These are phyloP conservation scores for Coracias cyanogaster DNA, from an alignment of 2,797 vertebrate genomes.

Conservation along the genomic window DNA sequence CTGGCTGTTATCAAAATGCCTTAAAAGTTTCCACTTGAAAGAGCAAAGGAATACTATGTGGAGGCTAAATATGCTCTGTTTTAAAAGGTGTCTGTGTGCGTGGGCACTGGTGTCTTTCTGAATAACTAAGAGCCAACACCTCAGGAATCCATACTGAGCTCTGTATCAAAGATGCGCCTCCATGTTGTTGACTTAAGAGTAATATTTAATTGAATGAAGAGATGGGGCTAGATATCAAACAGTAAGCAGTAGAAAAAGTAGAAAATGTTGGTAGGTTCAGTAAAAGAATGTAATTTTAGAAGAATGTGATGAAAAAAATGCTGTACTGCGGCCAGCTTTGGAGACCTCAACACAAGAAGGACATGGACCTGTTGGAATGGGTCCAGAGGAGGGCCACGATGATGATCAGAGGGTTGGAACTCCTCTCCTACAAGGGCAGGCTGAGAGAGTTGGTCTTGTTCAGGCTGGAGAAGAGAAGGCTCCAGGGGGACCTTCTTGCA, in stretches of 20 bases:
- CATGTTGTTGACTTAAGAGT: not conserved
- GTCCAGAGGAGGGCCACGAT: no score
- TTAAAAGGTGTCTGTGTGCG: not conserved
- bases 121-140: not conserved
- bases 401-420: no score
- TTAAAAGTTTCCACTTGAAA: not conserved
- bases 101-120: not conserved
- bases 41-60: not conserved
- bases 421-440: no score
- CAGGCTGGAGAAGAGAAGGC: no score
- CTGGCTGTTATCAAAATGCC: not conserved
- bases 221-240: not conserved
- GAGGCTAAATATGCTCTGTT: not conserved
- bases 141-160: not conserved
- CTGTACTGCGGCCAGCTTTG: no score
- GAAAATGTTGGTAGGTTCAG: not conserved
- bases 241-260: not conserved
- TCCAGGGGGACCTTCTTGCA: no score
- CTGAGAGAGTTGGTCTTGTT: no score
- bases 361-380: no score
- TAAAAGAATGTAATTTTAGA: not conserved
- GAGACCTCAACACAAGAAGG: no score
- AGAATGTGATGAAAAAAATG: no score
- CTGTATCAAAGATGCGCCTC: not conserved
- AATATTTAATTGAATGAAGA: not conserved